Conservation (phyloP, 2,888 invertebrate genomes). For the Agrochola lychnidis region DNA sequence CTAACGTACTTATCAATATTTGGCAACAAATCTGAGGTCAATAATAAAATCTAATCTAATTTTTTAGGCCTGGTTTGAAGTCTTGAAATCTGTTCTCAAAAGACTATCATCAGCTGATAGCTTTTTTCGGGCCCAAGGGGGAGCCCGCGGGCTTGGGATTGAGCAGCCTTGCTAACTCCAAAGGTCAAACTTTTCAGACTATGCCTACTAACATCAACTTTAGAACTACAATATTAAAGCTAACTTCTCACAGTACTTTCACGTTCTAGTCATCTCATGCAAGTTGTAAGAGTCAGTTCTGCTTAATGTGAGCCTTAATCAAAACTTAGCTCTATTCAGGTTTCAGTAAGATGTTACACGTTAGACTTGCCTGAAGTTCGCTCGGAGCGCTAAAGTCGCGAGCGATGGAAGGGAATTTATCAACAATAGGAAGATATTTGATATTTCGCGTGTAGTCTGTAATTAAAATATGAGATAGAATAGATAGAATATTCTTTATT, state of each 20-base stretch:
- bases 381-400: background rate
- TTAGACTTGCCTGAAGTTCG: constrained; percentile 13
- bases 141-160: too few species aligned
- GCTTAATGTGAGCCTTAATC: constrained; percentile 41
- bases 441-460: too few species aligned
- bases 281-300: constrained; percentile 33
- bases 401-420: background rate
- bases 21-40: too few species aligned
- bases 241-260: constrained; percentile 4
- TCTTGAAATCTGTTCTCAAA: too few species aligned
- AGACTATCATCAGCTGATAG: too few species aligned
- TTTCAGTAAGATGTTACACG: constrained; percentile 8
- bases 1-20: too few species aligned
- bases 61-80: too few species aligned
- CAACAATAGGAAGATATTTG: background rate
- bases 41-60: too few species aligned
- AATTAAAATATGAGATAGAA: background rate
- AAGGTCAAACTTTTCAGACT: background rate
- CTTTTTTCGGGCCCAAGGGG: too few species aligned
- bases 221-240: constrained; percentile 13
- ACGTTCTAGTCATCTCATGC: constrained; percentile 17
- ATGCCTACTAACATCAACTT: background rate
- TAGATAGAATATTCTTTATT: too few species aligned
- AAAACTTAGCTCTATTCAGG: constrained; percentile 43
- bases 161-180: background rate